A percentile compares a stretch with the other conserved stretches of the same genome.
Conservation (phyloP, 1,140 invertebrate genomes). For the Harpegnathos saltator region DNA sequence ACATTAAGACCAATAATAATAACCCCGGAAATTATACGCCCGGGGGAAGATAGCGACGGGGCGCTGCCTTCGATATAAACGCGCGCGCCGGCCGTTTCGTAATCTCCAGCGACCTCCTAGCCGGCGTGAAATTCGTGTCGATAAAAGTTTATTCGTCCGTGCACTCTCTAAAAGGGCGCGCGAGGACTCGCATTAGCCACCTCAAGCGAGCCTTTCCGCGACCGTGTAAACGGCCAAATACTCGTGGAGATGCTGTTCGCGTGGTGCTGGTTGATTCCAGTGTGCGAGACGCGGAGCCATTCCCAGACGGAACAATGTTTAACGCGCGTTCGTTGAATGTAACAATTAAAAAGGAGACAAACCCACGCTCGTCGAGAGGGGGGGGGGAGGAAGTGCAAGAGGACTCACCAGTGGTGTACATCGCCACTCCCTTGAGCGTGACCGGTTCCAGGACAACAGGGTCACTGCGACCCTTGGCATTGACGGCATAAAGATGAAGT, state of each 20-base stretch:
- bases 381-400: no score
- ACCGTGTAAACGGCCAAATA: not conserved
- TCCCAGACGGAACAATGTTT: no score
- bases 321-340: no score
- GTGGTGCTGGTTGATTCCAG: no score
- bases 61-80: no score
- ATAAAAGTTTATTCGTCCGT: constrained; percentile 2
- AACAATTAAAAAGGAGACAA: no score
- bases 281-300: not conserved
- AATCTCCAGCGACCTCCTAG: constrained; percentile 8
- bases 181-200: not conserved
- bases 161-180: no score
- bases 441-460: constrained; percentile 92
- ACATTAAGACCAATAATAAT: constrained; percentile 41
- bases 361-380: no score
- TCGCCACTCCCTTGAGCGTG: constrained; percentile 92
- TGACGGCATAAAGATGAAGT: constrained; percentile 92
- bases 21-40: constrained; percentile 36
- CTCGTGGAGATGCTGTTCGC: no score
- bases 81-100: not conserved
- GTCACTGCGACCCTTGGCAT: constrained; percentile 93
- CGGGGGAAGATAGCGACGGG: not conserved
- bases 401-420: constrained; percentile 82
- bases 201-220: not conserved
- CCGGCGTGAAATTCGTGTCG: constrained; percentile 3